A percentile compares a stretch with the other conserved stretches of the same genome.
These are phyloP conservation scores for Otocyon megalotis DNA, from an alignment of 2,113 vertebrate genomes.

Conservation along the genomic window DNA sequence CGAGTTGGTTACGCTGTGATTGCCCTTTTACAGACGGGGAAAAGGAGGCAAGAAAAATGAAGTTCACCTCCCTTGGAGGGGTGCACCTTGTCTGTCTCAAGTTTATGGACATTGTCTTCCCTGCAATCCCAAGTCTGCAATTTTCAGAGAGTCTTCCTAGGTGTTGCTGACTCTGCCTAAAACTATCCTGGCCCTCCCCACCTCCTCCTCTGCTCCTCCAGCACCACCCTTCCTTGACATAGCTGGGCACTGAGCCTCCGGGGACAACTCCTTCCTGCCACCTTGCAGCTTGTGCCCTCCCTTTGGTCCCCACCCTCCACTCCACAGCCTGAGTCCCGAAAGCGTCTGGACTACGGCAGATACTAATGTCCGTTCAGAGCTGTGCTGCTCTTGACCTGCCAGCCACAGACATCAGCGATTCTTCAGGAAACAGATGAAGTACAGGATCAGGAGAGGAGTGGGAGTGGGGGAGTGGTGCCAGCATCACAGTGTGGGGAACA, in stretches of 20 bases:
- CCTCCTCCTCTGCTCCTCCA: too few species aligned
- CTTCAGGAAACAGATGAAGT: accelerated
- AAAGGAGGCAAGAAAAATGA: neutral
- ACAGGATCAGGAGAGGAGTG: accelerated
- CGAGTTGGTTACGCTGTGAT: accelerated
- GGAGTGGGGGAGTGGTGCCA: accelerated
- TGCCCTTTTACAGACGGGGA: neutral
- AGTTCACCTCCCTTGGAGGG: accelerated
- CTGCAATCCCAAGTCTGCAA: accelerated
- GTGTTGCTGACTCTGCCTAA: neutral
- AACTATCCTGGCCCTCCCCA: accelerated
- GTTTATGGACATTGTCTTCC: accelerated
- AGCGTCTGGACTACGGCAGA: accelerated
- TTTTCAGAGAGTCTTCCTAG: accelerated
- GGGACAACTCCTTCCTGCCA: too few species aligned
- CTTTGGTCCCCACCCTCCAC: accelerated
- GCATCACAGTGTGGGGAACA: too few species aligned
- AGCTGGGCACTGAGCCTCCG: neutral
- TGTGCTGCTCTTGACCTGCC: accelerated
- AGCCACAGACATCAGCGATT: neutral
- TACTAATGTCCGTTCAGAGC: accelerated
- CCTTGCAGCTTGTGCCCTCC: neutral
- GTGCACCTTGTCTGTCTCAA: accelerated
- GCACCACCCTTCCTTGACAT: neutral
- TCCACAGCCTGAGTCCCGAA: accelerated